Evolutionary conservation across 92 coral and sea anemone species (phyloP).

Genomic region (Phenganax stokvisi): DNA sequence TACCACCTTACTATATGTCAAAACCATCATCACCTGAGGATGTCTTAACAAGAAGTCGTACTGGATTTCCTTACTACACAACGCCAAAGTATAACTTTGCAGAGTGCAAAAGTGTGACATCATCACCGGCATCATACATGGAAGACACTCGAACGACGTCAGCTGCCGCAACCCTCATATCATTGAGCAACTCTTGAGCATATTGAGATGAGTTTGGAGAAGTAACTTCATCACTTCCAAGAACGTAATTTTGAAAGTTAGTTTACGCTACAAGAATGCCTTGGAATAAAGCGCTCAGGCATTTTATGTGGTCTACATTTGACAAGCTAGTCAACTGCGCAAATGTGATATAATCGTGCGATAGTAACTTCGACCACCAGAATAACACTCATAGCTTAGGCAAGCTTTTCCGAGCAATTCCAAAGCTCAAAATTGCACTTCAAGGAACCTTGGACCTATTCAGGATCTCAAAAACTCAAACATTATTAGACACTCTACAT

Average conservation of each 20-base stretch:
- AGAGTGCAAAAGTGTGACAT: conserved; percentile 23
- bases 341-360: no score
- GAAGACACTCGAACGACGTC: conserved; percentile 15
- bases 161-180: conserved; percentile 38
- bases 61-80: conserved; percentile 19
- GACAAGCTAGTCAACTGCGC: no score
- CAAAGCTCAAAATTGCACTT: no score
- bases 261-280: no score
- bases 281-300: no score
- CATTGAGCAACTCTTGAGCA: conserved; percentile 32
- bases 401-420: no score
- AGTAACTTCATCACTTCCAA: no score
- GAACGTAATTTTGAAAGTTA: no score
- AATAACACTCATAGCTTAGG: no score
- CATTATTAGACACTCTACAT: background rate
- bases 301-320: no score
- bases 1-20: conserved; percentile 21
- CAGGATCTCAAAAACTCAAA: background rate
- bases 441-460: no score
- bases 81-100: conserved; percentile 29
- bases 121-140: background rate
- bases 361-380: no score
- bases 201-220: background rate
- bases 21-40: conserved; percentile 9
- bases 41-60: background rate